Evolutionary conservation across 1,140 invertebrate species (phyloP), one percentile per base, ranked within the genome.

Genomic region (Belonocnema kinseyi): DNA sequence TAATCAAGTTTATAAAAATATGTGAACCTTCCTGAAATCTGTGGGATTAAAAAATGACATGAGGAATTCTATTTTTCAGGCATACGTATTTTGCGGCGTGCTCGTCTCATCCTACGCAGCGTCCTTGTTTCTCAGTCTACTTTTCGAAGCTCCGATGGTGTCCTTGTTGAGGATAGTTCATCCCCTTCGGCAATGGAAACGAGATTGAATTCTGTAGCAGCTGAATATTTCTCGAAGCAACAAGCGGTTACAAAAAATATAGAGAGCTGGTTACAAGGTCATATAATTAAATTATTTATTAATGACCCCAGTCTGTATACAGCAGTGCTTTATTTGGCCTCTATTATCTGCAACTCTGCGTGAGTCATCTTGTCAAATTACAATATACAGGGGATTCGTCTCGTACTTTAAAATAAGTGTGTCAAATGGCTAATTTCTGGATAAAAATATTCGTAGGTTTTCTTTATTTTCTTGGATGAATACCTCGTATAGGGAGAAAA

Each of bases 71-170:
- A 50, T 80, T 83, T 83, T 82, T 0, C 75, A 90, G 85, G 77
- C 79, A 11, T 78, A 85, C 19, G 50, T 88, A 17, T 90, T 85
- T 76, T 81, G 87, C 11, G 85, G 87, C 19, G 80, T 81, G 2
- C 77, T 80, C 7, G 50, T 88, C 2, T 71, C 80, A 5, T 86
- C 87, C 0, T 90, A 88, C 56, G 80, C 75, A 0, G 81, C 79
- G 12, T 77, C 84, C 0, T 77, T 87, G n/a, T 21, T 88, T 51
- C 74, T 88, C 16, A 87, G 86, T 53, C 76, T 89, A 3, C 52
- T 87, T 8, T 88, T 89, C 74, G 88, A 90, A 77, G 88, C 87
- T 17, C 86, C 87, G 6, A 83, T 88, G 82, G 87, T 88, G n/a
- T 87, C 87, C 6, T 76, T 90, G 13, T 58, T 88, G 11, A 80